Evolutionary conservation across 2,888 invertebrate genomes (phyloP).

Genomic region (Pollenia angustigena): DNA sequence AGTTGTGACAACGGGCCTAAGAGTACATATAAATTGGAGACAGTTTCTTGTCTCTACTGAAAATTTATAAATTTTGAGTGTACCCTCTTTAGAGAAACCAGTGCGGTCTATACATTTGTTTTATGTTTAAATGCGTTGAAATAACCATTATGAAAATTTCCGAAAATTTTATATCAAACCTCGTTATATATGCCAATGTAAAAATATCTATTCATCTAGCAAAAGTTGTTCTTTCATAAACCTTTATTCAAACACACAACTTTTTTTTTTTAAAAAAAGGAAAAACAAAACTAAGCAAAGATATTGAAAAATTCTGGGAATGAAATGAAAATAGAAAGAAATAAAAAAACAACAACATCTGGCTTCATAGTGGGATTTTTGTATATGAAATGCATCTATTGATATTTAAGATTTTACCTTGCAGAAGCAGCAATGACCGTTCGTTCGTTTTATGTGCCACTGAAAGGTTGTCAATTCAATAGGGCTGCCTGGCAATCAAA

Average conservation of each 20-base stretch:
- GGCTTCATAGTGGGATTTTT: conserved; percentile 16
- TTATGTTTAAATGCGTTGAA: no score
- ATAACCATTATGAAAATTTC: no score
- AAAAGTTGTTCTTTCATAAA: not conserved
- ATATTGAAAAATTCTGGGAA: conserved; percentile 18
- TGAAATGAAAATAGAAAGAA: not conserved
- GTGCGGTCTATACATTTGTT: no score
- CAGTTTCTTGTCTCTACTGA: no score
- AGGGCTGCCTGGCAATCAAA: conserved; percentile 39
- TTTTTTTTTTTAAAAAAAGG: not conserved
- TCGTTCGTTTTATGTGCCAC: conserved; percentile 14
- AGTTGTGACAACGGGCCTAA: no score
- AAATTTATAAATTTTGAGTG: no score
- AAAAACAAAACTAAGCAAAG: not conserved
- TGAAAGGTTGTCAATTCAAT: conserved; percentile 54
- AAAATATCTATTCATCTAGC: not conserved
- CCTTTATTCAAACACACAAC: not conserved
- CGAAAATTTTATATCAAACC: not conserved
- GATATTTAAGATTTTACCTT: conserved; percentile 46
- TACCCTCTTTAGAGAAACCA: no score
- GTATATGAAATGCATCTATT: conserved; percentile 37
- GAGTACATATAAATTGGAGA: no score
- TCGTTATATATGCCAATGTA: not conserved
- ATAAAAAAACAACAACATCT: conserved; percentile 28
- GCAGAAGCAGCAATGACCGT: not conserved